Conservation (phyloP, 2,797 vertebrate genomes). For the Falco cherrug region DNA sequence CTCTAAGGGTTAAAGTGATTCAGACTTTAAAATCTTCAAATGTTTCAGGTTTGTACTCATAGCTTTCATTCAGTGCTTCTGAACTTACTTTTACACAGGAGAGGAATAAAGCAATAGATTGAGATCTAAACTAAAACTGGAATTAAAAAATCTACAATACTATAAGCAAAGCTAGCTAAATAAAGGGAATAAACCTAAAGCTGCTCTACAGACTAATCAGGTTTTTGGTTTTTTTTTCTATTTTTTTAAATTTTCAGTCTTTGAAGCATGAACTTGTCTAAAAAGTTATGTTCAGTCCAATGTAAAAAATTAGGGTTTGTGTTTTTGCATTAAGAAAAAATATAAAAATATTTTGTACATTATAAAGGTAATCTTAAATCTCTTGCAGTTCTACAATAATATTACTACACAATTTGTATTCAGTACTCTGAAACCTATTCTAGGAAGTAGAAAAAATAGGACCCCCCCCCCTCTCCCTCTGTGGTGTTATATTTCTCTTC, state of each 20-base stretch:
- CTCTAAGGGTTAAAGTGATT: neutral
- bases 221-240: neutral
- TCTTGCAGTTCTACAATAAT: constrained; percentile 53
- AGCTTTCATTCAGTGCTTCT: constrained; percentile 39
- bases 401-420: constrained; percentile 47
- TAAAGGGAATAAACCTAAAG: constrained; percentile 3
- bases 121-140: constrained; percentile 12
- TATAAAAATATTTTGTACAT: constrained; percentile 79
- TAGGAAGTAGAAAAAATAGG: constrained; percentile 45
- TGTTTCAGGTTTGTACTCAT: neutral
- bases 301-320: constrained; percentile 63
- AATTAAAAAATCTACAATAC: neutral
- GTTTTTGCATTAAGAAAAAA: constrained; percentile 60
- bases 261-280: constrained; percentile 58
- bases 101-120: neutral
- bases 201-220: constrained; percentile 4
- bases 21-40: neutral
- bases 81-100: neutral
- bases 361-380: constrained; percentile 64
- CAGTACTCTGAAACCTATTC: constrained; percentile 50
- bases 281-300: constrained; percentile 69
- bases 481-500: constrained; percentile 13
- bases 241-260: neutral
- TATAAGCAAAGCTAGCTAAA: constrained; percentile 23
- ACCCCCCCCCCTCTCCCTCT: neutral